phyloP scores from a whole-genome alignment of 2,113 vertebrate species.

The Pseudolaguvia tuberculata region DNA sequence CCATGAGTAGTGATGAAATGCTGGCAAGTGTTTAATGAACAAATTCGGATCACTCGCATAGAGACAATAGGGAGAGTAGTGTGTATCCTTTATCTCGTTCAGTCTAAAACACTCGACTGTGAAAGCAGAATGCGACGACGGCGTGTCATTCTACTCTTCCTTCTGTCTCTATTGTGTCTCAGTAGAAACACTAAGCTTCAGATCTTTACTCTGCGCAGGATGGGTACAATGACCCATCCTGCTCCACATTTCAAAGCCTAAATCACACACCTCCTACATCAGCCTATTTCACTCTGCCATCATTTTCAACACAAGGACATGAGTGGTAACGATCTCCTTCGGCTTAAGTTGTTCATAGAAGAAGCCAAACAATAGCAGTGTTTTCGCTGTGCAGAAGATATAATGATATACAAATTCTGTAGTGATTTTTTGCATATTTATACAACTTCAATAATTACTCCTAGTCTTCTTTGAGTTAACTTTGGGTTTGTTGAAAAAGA shows the following conservation, averaged over 20 bases:
- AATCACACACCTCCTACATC: constrained; percentile 32
- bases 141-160: constrained; percentile 43
- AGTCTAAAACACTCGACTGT: constrained; percentile 42
- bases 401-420: background rate
- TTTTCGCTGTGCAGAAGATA: constrained; percentile 1
- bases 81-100: constrained; percentile 42
- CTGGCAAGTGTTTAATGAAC: constrained; percentile 42
- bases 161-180: constrained; percentile 42
- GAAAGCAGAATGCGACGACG: constrained; percentile 32
- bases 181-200: constrained; percentile 35
- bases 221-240: constrained; percentile 24
- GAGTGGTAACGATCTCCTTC: constrained; percentile 22
- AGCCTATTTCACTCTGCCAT: constrained; percentile 39
- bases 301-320: constrained; percentile 17
- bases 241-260: constrained; percentile 41
- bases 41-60: constrained; percentile 40
- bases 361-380: background rate
- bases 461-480: no score
- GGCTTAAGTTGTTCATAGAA: constrained; percentile 1
- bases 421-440: background rate
- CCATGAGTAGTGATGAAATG: constrained; percentile 18
- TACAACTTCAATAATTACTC: background rate
- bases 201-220: constrained; percentile 32
- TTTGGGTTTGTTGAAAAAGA: background rate
- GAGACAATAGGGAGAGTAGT: constrained; percentile 43